Evolutionary conservation across 1,140 invertebrate genomes (phyloP).

Genomic region (Berghia stephanieae): DNA sequence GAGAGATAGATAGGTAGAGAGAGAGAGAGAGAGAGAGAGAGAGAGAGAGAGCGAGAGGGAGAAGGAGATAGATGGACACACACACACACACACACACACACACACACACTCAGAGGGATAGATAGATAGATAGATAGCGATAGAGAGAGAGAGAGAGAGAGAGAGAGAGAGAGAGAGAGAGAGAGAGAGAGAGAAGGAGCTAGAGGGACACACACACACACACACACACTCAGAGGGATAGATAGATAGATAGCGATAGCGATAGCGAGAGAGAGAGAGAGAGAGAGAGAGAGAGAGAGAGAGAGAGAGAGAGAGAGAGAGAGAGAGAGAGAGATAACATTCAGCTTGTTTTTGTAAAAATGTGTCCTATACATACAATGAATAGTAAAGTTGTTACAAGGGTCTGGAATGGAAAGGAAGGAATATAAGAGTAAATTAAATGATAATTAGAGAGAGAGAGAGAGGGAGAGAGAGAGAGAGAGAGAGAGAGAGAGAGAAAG

Average conservation of each 20-base stretch:
- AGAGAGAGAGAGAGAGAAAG: conserved; percentile 19
- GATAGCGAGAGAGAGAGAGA: conserved; percentile 30
- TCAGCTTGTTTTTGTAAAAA: no score
- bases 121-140: no score
- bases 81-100: not conserved
- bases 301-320: conserved; percentile 24
- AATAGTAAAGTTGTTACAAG: no score
- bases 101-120: no score
- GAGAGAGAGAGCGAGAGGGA: no score
- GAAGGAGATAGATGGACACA: not conserved
- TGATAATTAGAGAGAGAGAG: conserved; percentile 21
- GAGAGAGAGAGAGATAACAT: conserved; percentile 18
- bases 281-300: conserved; percentile 23
- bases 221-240: not conserved
- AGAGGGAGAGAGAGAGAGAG: conserved; percentile 18
- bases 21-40: no score
- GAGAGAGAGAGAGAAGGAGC: not conserved
- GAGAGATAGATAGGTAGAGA: no score
- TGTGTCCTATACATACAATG: no score
- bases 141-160: no score
- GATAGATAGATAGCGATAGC: conserved; percentile 1
- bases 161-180: not conserved
- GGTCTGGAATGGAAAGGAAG: no score
- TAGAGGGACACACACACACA: not conserved
- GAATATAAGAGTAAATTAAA: not conserved